These are phyloP conservation scores for Enteromius fasciolatus DNA, from an alignment of 2,797 vertebrate species.

Conservation along the genomic window DNA sequence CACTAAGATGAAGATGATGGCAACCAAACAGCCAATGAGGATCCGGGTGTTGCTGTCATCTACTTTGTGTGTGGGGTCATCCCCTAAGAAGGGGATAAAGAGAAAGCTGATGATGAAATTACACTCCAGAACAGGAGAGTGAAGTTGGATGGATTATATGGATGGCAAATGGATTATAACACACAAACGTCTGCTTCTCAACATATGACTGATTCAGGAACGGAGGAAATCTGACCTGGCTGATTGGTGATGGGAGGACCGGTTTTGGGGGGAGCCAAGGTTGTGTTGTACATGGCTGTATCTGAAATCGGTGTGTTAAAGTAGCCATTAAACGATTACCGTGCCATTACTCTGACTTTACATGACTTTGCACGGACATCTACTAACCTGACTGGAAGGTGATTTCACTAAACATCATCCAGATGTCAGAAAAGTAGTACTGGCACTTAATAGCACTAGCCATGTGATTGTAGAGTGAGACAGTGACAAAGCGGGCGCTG, in stretches of 20 bases:
- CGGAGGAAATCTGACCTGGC: conserved; percentile 66
- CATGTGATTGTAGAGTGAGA: conserved; percentile 93
- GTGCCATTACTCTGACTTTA: no score
- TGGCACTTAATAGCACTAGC: conserved; percentile 96
- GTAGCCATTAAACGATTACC: background rate
- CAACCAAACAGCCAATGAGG: conserved; percentile 95
- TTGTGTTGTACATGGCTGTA: conserved; percentile 96
- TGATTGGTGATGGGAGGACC: conserved; percentile 76
- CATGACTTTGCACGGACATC: background rate
- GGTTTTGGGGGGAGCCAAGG: conserved; percentile 74
- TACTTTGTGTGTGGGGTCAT: conserved; percentile 92
- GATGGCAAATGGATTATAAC: background rate
- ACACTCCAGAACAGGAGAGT: background rate
- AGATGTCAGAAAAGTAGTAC: conserved; percentile 92
- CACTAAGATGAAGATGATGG: conserved; percentile 96
- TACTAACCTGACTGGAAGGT: conserved; percentile 94
- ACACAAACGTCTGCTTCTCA: conserved; percentile 17
- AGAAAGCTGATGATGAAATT: conserved; percentile 49
- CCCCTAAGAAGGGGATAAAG: conserved; percentile 67
- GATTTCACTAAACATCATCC: conserved; percentile 99
- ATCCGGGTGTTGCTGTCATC: conserved; percentile 97
- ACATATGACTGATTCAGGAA: conserved; percentile 11
- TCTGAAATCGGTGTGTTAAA: conserved; percentile 75
- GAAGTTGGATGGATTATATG: no score
- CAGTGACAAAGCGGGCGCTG: conserved; percentile 90